A percentile compares a stretch with the other conserved stretches of the same genome.
Conservation (phyloP, 2,113 vertebrate species). For the Saimiri boliviensis region DNA sequence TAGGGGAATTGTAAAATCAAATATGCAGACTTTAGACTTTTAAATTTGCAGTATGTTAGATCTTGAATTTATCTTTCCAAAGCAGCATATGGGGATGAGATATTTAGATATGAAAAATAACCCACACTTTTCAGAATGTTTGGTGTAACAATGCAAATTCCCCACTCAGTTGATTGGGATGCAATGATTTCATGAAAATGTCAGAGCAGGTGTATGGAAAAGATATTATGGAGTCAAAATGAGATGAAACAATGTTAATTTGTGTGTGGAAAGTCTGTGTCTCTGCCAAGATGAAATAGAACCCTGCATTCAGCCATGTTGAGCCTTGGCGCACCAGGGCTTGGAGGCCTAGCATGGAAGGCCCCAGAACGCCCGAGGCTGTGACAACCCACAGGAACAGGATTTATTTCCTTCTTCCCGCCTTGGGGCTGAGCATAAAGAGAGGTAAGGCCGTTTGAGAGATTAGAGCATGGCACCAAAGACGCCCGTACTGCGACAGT, state of each 20-base stretch:
- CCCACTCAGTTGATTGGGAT: slow-evolving; percentile 74
- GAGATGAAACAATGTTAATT: slow-evolving; percentile 80
- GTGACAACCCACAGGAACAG: background rate
- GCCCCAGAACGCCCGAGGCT: slow-evolving; percentile 11
- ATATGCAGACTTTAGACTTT: background rate
- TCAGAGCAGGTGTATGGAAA: slow-evolving; percentile 82
- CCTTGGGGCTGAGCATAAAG: slow-evolving; percentile 74
- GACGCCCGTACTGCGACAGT: background rate
- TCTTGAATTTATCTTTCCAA: background rate
- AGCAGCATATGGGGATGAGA: slow-evolving; percentile 60
- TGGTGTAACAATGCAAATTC: slow-evolving; percentile 69
- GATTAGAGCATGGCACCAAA: background rate
- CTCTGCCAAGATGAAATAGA: slow-evolving; percentile 79
- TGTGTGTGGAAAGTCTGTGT: slow-evolving; percentile 76
- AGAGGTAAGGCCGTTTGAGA: slow-evolving; percentile 31
- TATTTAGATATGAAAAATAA: slow-evolving; percentile 73
- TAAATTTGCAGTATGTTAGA: slow-evolving; percentile 35
- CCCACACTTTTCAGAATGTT: slow-evolving; percentile 69
- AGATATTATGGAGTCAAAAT: slow-evolving; percentile 80
- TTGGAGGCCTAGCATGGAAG: background rate
- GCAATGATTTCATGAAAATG: slow-evolving; percentile 77
- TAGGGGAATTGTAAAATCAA: background rate
- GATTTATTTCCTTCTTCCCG: slow-evolving; percentile 22
- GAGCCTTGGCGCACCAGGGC: slow-evolving; percentile 53
- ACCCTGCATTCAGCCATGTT: slow-evolving; percentile 69